Conservation (phyloP, 2,888 invertebrate species). For the Phytoseiulus persimilis region DNA sequence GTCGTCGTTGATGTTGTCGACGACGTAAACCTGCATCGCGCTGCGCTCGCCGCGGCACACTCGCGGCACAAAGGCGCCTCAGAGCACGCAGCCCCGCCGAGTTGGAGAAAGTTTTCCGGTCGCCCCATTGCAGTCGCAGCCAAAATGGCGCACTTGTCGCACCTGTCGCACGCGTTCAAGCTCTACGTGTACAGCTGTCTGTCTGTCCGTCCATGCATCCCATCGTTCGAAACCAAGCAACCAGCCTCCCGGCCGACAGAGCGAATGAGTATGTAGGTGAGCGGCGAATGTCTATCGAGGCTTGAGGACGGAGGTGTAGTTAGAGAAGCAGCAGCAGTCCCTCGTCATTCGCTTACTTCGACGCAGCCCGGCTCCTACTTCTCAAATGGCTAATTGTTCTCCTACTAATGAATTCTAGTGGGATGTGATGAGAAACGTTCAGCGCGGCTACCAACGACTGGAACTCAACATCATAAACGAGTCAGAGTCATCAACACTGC, state of each 20-base stretch:
- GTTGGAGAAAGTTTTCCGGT: not conserved
- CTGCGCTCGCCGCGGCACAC: not conserved
- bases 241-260: not conserved
- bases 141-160: not conserved
- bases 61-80: not conserved
- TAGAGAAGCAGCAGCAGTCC: not conserved
- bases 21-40: not conserved
- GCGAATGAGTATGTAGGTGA: not conserved
- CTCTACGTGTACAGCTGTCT: not conserved
- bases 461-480: not conserved
- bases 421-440: not conserved
- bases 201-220: not conserved
- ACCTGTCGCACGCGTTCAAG: not conserved
- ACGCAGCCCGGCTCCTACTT: not conserved
- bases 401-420: not conserved
- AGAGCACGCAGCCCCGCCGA: not conserved
- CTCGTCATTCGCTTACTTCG: not conserved
- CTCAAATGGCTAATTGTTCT: slow-evolving; percentile 5
- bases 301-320: not conserved
- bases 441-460: not conserved
- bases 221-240: not conserved
- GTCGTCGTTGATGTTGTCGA: not conserved
- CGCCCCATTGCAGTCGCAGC: not conserved
- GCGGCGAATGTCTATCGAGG: not conserved
- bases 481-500: not conserved